These are phyloP conservation scores for Rhagonycha lutea DNA, from an alignment of 2,888 invertebrate genomes.

Conservation along the genomic window DNA sequence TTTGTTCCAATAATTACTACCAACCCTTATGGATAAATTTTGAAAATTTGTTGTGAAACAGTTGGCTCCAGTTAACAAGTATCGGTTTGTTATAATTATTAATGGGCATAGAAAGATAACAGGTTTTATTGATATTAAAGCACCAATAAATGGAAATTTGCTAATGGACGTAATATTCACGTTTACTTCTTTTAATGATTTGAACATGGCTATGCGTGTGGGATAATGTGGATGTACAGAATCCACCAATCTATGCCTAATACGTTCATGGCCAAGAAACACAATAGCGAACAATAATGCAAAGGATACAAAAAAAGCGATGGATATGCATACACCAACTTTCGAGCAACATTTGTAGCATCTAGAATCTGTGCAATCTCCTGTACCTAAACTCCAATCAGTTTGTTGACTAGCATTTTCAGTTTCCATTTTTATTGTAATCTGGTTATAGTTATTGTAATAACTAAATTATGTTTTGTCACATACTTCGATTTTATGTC, in stretches of 20 bases:
- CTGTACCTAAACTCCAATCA: not conserved
- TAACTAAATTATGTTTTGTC: not conserved
- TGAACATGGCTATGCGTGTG: not conserved
- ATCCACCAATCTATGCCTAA: not conserved
- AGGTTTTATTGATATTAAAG: slow-evolving; percentile 8
- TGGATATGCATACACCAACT: not conserved
- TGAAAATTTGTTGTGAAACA: slow-evolving; percentile 3
- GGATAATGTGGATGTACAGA: not conserved
- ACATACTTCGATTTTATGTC: not conserved
- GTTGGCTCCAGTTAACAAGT: slow-evolving; percentile 4
- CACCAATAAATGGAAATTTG: slow-evolving; percentile 12
- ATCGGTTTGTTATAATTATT: slow-evolving; percentile 1
- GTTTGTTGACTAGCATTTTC: not conserved
- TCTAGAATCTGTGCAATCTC: not conserved
- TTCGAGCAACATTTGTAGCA: not conserved
- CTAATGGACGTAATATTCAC: not conserved
- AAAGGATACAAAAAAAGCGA: not conserved
- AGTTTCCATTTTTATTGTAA: not conserved
- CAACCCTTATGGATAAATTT: not conserved
- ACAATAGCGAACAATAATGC: not conserved
- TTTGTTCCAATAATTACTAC: slow-evolving; percentile 8
- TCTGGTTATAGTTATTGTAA: not conserved
- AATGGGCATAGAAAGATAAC: slow-evolving; percentile 7
- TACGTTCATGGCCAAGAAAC: not conserved
- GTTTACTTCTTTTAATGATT: not conserved